Base-by-base conservation (phyloP, 2,888 invertebrate genomes). In the Phasia obesa region DNA sequence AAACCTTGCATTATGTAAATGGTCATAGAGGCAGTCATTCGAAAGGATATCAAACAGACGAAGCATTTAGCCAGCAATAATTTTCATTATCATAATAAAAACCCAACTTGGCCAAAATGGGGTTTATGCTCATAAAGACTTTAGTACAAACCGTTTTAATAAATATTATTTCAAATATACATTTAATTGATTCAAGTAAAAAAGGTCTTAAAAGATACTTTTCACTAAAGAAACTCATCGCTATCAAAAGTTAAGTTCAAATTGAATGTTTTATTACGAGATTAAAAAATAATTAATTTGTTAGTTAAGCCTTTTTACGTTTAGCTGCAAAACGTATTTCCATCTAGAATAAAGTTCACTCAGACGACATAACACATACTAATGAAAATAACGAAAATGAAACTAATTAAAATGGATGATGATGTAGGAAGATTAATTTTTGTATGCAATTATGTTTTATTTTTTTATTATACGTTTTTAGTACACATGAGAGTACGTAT, bases 341-440 rank as follows among this genome's bases (percentile, higher is more conserved):
- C n/a, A n/a, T n/a, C n/a, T n/a, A n/a, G n/a, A n/a, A n/a, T n/a
- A n/a, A n/a, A n/a, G n/a, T n/a, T n/a, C n/a, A n/a, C n/a, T n/a
- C n/a, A n/a, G n/a, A n/a, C n/a, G 27, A 3, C 6, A 27, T 27
- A 27, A 6, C 27, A 27, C 27, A 6, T 27, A 27, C 4, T 27
- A 27, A 27, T 35, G 15, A 70, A 57, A 57, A 59, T 23, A 17
- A 59, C 60, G 35, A 38, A 35, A 42, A 62, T 6, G 42, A 73
- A 73, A 42, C 73, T 62, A 62, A 73, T 62, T 42, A 64, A 74
- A 74, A 53, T 64, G 62, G 73, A 74, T 62, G 73, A 73, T 23
- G 17, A 21, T 59, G 71, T 59, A 9, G 35, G 23, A 49, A 42
- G 73, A 23, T 73, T 60, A 38, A 23, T 51, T 38, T 60, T 71